Base-by-base conservation (phyloP, 2,797 vertebrate genomes). In the Pipistrellus nathusii region DNA sequence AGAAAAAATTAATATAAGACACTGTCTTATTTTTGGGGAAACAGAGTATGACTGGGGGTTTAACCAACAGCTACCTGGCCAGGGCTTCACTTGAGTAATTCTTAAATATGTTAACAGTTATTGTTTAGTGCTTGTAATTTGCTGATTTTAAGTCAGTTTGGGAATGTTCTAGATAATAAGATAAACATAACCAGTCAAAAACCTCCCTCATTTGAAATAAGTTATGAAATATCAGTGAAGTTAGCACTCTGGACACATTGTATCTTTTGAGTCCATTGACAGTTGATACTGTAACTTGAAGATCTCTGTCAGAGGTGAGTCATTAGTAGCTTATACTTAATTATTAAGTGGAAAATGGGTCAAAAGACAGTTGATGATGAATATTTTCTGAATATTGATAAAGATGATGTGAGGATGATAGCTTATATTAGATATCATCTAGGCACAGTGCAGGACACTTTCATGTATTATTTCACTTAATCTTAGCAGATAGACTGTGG, bases 251-350 rank as follows among this genome's bases (percentile, higher is more conserved):
- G 38, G 83, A 69, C 57, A 76, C 85, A 57, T 14, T 89, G 30
- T 92, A 46, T 86, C 18, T 6, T 38, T 30, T 86, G 59, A 53
- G 91, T 53, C 21, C 38, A 0, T 20, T 87, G 53, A 92, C 8
- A 35, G 32, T 90, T 57, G 46, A 15, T 90, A 11, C 5, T 53
- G 86, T 30, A 85, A 95, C 44, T 86, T 94, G 23, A 0, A 18
- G 7, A 3, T 77, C 71, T 97, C 48, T 90, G 77, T 62, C 30
- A 90, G 15, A 90, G 53, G 1, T 76, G 12, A 87, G 85, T 94
- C 51, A 44, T 1, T 80, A 82, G 62, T 80, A 25, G 13, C 62
- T 64, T 64, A 68, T 78, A n/a, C 51, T 93, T 94, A 91, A 83
- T 82, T 85, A 30, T 8, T 84, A 84, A 87, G 32, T 85, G 10